Evolutionary conservation across 2,888 invertebrate genomes (phyloP).

Genomic region (Criorhina ranunculi): DNA sequence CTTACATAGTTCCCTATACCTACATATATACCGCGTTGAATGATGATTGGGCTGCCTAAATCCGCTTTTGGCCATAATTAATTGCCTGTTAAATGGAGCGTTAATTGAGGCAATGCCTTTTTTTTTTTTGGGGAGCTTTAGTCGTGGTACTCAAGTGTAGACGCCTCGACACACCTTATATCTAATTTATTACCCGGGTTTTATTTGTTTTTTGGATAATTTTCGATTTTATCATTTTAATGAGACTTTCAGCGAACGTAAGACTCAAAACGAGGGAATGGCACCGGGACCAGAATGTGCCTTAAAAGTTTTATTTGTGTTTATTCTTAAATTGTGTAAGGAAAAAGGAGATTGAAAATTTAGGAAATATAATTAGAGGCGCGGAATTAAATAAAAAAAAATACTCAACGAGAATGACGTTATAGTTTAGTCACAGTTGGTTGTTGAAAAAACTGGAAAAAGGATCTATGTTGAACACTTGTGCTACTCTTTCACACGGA

Average conservation of each 20-base stretch:
- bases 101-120: constrained; percentile 52
- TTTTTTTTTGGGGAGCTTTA: background rate
- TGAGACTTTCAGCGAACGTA: constrained; percentile 13
- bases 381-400: too few relatives aligned
- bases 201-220: constrained; percentile 52
- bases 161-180: constrained; percentile 30
- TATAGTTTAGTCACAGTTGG: too few relatives aligned
- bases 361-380: too few relatives aligned
- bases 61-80: constrained; percentile 56
- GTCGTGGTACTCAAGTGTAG: background rate
- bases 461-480: too few relatives aligned
- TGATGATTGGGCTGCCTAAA: constrained; percentile 16
- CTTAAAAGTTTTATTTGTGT: too few relatives aligned
- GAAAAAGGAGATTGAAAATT: too few relatives aligned
- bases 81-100: constrained; percentile 58
- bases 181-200: constrained; percentile 49
- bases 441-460: too few relatives aligned
- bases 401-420: too few relatives aligned
- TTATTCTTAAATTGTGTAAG: too few relatives aligned
- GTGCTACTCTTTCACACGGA: too few relatives aligned
- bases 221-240: constrained; percentile 51
- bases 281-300: too few relatives aligned
- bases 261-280: too few relatives aligned
- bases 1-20: background rate
- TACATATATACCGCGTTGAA: background rate